Base-by-base conservation (phyloP, 2,888 invertebrate species). In the Carterocephalus palaemon region DNA sequence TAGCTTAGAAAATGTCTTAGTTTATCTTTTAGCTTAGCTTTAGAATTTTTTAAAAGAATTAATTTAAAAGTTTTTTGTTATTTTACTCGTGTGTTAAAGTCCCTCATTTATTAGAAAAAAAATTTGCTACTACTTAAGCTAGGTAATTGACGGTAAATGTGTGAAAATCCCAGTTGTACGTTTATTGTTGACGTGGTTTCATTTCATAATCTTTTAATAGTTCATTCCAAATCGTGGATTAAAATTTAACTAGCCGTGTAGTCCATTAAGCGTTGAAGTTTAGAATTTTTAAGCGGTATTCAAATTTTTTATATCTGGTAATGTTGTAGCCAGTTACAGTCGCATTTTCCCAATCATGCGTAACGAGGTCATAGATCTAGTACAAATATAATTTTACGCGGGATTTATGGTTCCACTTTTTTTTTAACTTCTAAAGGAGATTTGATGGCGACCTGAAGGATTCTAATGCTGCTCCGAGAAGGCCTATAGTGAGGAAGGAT, bases 341-440 rank as follows among this genome's bases (percentile, higher is more conserved):
- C 69, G 76, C 67, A 70, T 77, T 78, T 74, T 66, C 58, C 63
- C 74, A 64, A 64, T 76, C 67, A 72, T 75, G 70, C 84, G 80
- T 81, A 75, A 81, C 80, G 76, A 70, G 82, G 84, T 78, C 83
- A 75, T 74, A 75, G 72, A 83, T 76, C 82, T 72, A 80, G 80
- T 78, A 75, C 79, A 80, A 78, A 58, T 43, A 57, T 52, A 48
- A 56, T 57, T 59, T 53, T 52, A 45, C 47, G 47, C 46, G 50
- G 46, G 33, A 52, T 52, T 26, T 41, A 41, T 46, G 15, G 24
- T 33, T 41, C 32, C 16, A 29, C 28, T 38, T 34, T 43, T 34
- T 33, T 8, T 15, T 24, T 39, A 23, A 33, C 2, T 28, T 15
- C 28, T 34, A n/a, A n/a, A n/a, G n/a, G n/a, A n/a, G n/a, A n/a